Base-by-base conservation (phyloP, 2,888 invertebrate genomes). In the Melipona beecheii region DNA sequence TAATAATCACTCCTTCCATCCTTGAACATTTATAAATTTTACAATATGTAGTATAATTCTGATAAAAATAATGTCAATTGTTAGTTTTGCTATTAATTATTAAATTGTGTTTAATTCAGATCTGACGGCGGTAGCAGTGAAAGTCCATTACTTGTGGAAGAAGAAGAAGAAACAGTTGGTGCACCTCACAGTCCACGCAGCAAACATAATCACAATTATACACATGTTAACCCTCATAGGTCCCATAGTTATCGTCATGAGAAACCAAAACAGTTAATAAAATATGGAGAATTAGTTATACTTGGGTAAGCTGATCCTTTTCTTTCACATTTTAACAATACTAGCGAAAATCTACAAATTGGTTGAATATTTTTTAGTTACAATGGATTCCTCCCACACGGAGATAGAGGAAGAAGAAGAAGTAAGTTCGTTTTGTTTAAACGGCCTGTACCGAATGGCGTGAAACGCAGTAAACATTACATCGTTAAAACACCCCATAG, bases 401-500 rank as follows among this genome's bases (percentile, higher is more conserved):
- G 99, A 68, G 99, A 99, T 95, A 97, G 98, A 91, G 99, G 99
- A 24, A 96, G 99, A 83, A 96, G 98, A 92, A 97, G 98, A 93
- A 99, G 99, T 95, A 99, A 99, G 95, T 99, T 99, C 95, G 97
- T 98, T 88, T 95, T 99, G 85, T 97, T 97, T 95, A 97, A 98
- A 94, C 96, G 99, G 91, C 96, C 97, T 86, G 96, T 96, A 90
- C 96, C 99, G 84, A 99, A 98, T 95, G 99, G 99, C 79, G 99
- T 99, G 74, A 98, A 98, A 93, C 97, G 98, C 91, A 98, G 98
- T 87, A 98, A 98, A 95, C 98, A 99, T 95, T 99, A 99, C 95
- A 97, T 98, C 90, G 99, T 99, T 90, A 98, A 98, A 95, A 98
- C 98, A 75, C 99, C 99, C 77, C 98, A 98, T 95, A 97, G 97